Conservation (phyloP, 2,888 invertebrate genomes). For the Ariolimax columbianus region DNA sequence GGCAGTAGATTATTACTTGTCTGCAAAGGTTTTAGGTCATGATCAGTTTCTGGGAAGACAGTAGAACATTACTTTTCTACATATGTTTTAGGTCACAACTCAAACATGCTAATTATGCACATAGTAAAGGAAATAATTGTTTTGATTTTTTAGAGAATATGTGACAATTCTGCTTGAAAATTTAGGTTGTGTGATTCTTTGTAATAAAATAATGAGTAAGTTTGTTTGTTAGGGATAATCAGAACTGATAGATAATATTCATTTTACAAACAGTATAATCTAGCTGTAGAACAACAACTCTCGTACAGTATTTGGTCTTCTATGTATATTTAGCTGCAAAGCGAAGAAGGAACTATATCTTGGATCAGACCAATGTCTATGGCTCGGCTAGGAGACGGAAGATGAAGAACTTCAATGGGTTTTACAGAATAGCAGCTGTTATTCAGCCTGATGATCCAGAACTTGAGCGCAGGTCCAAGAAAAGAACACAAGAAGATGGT, state of each 20-base stretch:
- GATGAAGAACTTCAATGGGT: slow-evolving; percentile 95
- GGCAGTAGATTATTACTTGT: no score
- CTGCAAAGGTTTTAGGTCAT: no score
- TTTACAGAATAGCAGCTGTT: slow-evolving; percentile 92
- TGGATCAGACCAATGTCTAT: slow-evolving; percentile 99
- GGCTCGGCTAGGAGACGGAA: slow-evolving; percentile 96
- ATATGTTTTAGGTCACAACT: no score
- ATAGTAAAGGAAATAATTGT: no score
- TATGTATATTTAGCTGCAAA: slow-evolving; percentile 60
- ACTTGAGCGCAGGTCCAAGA: slow-evolving; percentile 88
- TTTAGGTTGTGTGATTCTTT: no score
- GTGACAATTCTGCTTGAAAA: no score
- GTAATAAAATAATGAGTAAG: no score
- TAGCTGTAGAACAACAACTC: neutral
- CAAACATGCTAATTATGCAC: no score
- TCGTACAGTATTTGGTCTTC: neutral
- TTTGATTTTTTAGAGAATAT: no score
- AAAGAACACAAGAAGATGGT: slow-evolving; percentile 90
- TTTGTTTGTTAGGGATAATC: no score
- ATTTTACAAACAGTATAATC: neutral
- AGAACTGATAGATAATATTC: neutral
- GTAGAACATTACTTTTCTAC: no score
- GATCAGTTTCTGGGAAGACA: no score
- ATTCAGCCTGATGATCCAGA: slow-evolving; percentile 93
- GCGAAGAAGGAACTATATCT: slow-evolving; percentile 91